Evolutionary conservation across 2,888 invertebrate genomes (phyloP).

Genomic region (Eupelmus urozonus): DNA sequence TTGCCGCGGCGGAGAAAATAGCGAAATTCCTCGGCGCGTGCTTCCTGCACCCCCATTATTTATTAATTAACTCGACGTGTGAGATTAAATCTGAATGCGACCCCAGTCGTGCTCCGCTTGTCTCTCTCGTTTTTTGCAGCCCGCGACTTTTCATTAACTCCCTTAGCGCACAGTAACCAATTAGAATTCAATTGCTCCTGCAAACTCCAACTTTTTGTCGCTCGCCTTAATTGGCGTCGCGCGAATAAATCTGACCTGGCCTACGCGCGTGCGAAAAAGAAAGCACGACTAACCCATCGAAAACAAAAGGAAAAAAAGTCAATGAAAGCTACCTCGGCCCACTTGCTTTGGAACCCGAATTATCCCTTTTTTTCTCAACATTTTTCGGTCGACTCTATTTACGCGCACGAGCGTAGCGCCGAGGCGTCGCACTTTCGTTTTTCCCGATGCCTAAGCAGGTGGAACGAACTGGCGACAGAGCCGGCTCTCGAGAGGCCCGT

Average conservation of each 20-base stretch:
- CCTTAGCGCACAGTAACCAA: conserved; percentile 21
- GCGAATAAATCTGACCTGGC: conserved; percentile 7
- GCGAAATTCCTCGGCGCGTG: not conserved
- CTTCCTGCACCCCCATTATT: not conserved
- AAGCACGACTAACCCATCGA: conserved; percentile 18
- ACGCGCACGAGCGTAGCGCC: no score
- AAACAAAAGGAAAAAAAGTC: not conserved
- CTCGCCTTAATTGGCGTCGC: conserved; percentile 36
- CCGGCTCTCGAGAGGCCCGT: not conserved
- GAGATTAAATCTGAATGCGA: conserved; percentile 41
- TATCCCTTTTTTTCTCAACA: not conserved
- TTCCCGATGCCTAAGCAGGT: conserved; percentile 44
- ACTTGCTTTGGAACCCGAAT: not conserved
- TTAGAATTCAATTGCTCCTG: conserved; percentile 47
- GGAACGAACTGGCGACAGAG: conserved; percentile 27
- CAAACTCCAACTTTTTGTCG: conserved; percentile 15
- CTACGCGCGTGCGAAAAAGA: conserved; percentile 43
- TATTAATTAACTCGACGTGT: conserved; percentile 42
- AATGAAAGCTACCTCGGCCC: not conserved
- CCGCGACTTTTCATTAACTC: conserved; percentile 29
- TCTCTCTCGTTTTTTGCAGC: not conserved
- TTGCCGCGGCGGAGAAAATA: not conserved
- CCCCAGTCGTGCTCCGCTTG: not conserved
- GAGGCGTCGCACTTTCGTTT: conserved; percentile 44
- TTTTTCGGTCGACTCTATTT: not conserved